Base-by-base conservation (phyloP, 37 sponge, comb jelly and placozoan species). In the Hormiphora californensis region DNA sequence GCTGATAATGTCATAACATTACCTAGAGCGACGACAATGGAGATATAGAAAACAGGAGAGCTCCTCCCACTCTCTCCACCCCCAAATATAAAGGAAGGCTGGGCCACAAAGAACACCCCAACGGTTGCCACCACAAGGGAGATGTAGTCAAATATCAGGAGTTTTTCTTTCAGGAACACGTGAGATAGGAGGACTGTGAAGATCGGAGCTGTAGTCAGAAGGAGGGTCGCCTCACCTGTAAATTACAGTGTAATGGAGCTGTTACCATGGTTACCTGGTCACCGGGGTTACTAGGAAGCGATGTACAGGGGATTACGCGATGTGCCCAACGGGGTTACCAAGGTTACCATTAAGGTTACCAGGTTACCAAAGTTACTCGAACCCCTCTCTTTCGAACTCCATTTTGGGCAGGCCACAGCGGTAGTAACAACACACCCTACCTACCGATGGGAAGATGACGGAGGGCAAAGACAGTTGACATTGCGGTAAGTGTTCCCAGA, bases 81-180 rank as follows among this genome's bases (percentile, higher is more conserved):
- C 27, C 61, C 61, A 15, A 57, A 57, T 25, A 57, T 57, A 31
- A 57, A 5, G 5, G 61, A 57, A 5, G 61, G 61, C 23, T 57
- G 61, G 7, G 61, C 61, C 61, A 57, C 61, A 57, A 57, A 57
- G 21, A 57, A 57, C 23, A 57, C 61, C 30, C 61, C 61, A 4
- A 57, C 5, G 3, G 61, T 57, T 19, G 61, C 61, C 27, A 15
- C 21, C 3, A 4, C 61, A 5, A 57, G 61, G n/a, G 61, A 25
- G 7, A 57, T 5, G n/a, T 28, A 28, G 61, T 57, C 61, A 25
- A 25, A 57, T 21, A 57, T 57, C 5, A 57, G 61, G 5, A 57
- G 21, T 57, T 57, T 57, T 12, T 57, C 61, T 12, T 57, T 57
- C 30, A 57, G 61, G 61, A 57, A 57, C 30, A 57, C n/a, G 22